A percentile compares a stretch with the other conserved stretches of the same genome.
Evolutionary conservation across 2,797 vertebrate genomes (phyloP).

Genomic region (Dromococcyx pavoninus): DNA sequence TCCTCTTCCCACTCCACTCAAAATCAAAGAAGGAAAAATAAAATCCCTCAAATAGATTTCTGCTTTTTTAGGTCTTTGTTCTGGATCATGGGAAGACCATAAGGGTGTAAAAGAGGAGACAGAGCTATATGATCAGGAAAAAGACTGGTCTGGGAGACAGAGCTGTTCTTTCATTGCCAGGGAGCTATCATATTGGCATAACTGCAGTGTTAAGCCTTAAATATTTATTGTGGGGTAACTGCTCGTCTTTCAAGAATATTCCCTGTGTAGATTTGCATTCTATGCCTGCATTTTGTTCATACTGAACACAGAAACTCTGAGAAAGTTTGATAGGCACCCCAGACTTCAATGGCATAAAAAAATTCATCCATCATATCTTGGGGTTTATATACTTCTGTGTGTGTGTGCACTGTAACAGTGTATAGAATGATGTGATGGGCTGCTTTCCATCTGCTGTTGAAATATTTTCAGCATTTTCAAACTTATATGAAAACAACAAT

Average conservation of each 20-base stretch:
- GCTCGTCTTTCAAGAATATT: background rate
- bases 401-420: background rate
- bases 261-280: background rate
- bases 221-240: background rate
- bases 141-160: background rate
- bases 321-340: background rate
- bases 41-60: background rate
- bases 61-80: background rate
- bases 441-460: background rate
- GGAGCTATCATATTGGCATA: background rate
- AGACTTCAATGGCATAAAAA: background rate
- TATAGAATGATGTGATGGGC: background rate
- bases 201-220: background rate
- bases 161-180: background rate
- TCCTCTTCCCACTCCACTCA: background rate
- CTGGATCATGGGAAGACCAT: background rate
- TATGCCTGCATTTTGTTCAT: background rate
- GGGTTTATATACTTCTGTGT: background rate
- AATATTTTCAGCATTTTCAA: background rate
- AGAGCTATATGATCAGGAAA: background rate
- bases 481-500: background rate
- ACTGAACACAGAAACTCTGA: background rate
- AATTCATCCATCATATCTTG: background rate
- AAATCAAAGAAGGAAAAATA: background rate
- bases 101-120: rapidly evolving